Percentiles rank a stretch among this genome's conserved stretches.
Evolutionary conservation across 1,140 invertebrate genomes (phyloP).

Genomic region (Nebria ingens): DNA sequence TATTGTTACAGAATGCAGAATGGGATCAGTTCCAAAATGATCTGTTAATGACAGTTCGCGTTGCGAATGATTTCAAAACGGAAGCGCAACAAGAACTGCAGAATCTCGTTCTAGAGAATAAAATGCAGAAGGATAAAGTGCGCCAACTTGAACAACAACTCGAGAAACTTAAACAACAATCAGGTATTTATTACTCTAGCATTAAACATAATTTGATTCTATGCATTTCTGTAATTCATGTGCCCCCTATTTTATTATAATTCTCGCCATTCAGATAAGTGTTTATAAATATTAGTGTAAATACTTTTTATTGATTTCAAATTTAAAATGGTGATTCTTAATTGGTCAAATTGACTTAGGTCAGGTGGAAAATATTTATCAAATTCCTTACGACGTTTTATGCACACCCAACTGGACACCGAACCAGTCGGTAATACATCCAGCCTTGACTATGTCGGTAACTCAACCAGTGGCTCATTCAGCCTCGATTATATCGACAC

Average conservation of each 20-base stretch:
- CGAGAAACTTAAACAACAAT: conserved; percentile 52
- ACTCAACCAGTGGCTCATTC: background rate
- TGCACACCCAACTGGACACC: background rate
- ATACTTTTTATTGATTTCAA: too few species aligned
- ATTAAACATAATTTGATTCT: too few species aligned
- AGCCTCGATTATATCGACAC: background rate
- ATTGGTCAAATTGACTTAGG: background rate
- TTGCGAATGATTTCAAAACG: conserved; percentile 90
- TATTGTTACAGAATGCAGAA: conserved; percentile 52
- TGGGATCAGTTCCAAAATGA: conserved; percentile 93
- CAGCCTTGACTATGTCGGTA: too few species aligned
- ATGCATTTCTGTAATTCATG: too few species aligned
- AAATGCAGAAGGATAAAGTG: conserved; percentile 65
- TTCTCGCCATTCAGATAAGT: too few species aligned
- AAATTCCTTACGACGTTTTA: background rate
- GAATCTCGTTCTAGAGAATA: conserved; percentile 71
- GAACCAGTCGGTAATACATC: too few species aligned
- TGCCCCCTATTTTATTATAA: too few species aligned
- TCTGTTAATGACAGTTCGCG: conserved; percentile 81
- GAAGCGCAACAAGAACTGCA: conserved; percentile 76
- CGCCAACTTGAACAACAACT: conserved; percentile 65
- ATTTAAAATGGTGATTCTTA: too few species aligned
- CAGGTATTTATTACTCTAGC: background rate
- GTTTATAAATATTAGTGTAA: too few species aligned
- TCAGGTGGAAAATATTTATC: background rate